Percentiles rank a stretch among this genome's conserved stretches.
Conservation (phyloP, 2,113 vertebrate genomes). For the Cercocebus atys region DNA sequence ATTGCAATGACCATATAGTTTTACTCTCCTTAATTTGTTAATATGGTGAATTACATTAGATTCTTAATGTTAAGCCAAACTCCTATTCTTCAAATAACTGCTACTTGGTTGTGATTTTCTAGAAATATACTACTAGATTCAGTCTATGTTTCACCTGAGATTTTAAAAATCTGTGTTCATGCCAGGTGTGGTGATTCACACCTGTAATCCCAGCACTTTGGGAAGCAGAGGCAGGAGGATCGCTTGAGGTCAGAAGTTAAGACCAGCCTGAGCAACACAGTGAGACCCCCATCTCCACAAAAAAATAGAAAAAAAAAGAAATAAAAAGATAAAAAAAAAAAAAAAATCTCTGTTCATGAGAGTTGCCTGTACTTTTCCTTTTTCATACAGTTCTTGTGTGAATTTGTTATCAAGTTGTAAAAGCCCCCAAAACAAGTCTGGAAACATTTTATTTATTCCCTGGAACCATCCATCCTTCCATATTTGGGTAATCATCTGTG, state of each 20-base stretch:
- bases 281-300: no score
- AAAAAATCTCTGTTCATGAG: neutral
- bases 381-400: neutral
- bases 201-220: no score
- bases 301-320: no score
- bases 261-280: no score
- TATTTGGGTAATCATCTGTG: neutral
- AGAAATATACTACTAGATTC: neutral
- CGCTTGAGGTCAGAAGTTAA: no score
- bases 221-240: no score
- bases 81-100: neutral
- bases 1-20: neutral
- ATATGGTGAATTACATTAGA: neutral
- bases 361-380: neutral
- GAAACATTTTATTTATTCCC: neutral
- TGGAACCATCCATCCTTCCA: neutral
- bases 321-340: no score
- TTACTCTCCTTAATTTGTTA: neutral
- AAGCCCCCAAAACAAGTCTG: neutral
- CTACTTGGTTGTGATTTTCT: neutral
- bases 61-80: neutral
- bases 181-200: no score
- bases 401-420: conserved; percentile 5
- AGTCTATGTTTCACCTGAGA: neutral
- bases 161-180: neutral